Percentiles rank a stretch among this genome's conserved stretches.
Evolutionary conservation across 2,113 vertebrate genomes (phyloP).

Genomic region (Pygoscelis adeliae): DNA sequence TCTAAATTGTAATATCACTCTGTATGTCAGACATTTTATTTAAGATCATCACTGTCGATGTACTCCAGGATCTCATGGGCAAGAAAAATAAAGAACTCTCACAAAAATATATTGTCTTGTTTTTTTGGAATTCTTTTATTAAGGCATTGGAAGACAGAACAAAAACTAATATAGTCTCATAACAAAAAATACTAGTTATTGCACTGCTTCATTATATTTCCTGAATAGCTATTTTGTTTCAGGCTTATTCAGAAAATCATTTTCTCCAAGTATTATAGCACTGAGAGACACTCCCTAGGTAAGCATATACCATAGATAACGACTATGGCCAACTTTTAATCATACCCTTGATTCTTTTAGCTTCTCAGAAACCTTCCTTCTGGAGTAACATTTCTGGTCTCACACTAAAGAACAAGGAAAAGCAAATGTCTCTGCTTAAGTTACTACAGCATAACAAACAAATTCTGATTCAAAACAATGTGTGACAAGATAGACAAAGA

Average conservation of each 20-base stretch:
- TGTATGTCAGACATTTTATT: neutral
- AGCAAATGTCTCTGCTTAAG: neutral
- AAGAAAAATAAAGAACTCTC: neutral
- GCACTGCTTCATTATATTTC: neutral
- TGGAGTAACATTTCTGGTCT: neutral
- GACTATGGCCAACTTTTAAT: neutral
- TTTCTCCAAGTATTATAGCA: neutral
- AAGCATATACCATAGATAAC: neutral
- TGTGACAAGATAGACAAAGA: neutral
- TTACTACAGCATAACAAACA: neutral
- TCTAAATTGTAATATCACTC: neutral
- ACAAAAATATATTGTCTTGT: neutral
- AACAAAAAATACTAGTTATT: neutral
- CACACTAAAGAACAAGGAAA: neutral
- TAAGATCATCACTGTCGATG: neutral
- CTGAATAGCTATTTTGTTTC: neutral
- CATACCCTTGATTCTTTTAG: neutral
- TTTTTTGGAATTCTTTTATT: neutral
- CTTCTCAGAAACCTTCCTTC: neutral
- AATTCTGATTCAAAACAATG: neutral
- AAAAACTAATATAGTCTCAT: neutral
- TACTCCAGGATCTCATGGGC: neutral
- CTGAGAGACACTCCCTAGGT: neutral
- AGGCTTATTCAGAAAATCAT: neutral
- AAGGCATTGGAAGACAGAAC: neutral